Base-by-base conservation (phyloP, 2,797 vertebrate species). In the Gymnodraco acuticeps region DNA sequence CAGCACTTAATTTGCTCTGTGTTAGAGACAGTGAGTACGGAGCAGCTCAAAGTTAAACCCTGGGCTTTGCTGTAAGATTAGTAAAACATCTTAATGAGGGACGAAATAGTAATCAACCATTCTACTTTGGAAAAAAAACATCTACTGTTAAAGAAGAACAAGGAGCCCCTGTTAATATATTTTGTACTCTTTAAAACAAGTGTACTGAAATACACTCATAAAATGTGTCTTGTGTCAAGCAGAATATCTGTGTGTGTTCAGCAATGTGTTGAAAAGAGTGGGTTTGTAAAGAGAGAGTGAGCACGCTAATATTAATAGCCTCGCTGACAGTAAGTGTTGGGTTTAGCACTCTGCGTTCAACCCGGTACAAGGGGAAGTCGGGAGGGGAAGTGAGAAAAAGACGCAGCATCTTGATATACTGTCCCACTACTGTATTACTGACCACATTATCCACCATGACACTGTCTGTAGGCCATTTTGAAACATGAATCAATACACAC, bases 301-400 rank as follows among this genome's bases (percentile, higher is more conserved):
- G 55, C 67, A 66, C 65, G 83, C 72, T 89, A 88, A 91, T 96
- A 95, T 95, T 95, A 94, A 95, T 95, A 95, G 94, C 90, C 63
- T 42, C 77, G 11, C 76, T 94, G 92, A 95, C 94, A 94, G 93
- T 95, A 95, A 95, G 90, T 91, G 94, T 93, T 93, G 91, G 88
- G 92, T 95, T 95, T 95, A 92, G 83, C 93, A 92, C 93, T 86
- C 86, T 69, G 89, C 63, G 80, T 88, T 93, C 91, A 92, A 89
- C 90, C 89, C 79, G 77, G 90, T 88, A 83, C 83, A 94, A 90
- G 93, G 92, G 94, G 95, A 96, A 96, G 94, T 94, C 73, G 67
- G 76, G 89, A 94, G 93, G 88, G 95, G 95, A 95, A 96, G 94
- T 95, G 94, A 95, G 92, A 95, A 85, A 92, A 88, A 93, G 74